Evolutionary conservation across 1,140 invertebrate species (phyloP).

Genomic region (Oscheius sp.): DNA sequence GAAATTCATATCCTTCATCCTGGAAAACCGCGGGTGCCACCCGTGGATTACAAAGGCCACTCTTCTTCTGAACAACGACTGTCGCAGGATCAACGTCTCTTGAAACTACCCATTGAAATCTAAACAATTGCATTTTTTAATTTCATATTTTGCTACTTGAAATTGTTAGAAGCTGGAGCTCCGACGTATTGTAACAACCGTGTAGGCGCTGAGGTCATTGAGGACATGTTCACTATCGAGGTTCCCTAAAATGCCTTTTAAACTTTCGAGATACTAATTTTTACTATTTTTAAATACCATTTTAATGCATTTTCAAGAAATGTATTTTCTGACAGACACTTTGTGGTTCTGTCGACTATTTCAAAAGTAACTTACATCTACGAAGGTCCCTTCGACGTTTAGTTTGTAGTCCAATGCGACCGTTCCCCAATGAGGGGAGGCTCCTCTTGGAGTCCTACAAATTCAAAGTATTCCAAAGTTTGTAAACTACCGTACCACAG

Average conservation of each 20-base stretch:
- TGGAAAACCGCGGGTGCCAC: conserved; percentile 27
- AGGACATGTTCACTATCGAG: background rate
- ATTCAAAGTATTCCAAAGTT: background rate
- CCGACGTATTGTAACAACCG: conserved; percentile 30
- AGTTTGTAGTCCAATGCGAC: background rate
- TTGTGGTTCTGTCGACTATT: conserved; percentile 8
- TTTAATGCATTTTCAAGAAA: background rate
- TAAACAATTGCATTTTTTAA: background rate
- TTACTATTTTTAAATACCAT: background rate
- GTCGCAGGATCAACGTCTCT: conserved; percentile 18
- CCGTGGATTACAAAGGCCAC: conserved; percentile 15
- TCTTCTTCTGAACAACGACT: conserved; percentile 3
- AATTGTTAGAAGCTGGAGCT: conserved; percentile 20
- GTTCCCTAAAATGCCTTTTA: background rate
- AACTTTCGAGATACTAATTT: background rate
- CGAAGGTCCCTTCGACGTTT: conserved; percentile 25
- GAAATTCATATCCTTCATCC: conserved; percentile 21
- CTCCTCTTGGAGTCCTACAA: conserved; percentile 27
- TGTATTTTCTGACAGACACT: conserved; percentile 1
- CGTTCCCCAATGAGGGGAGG: conserved; percentile 23
- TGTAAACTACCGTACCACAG: conserved; percentile 8
- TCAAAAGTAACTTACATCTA: conserved; percentile 1
- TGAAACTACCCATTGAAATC: conserved; percentile 25
- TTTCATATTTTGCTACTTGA: conserved; percentile 3
- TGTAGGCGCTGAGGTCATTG: background rate